Base-by-base conservation (phyloP, 2,113 vertebrate species). In the Muntiacus muntjak region DNA sequence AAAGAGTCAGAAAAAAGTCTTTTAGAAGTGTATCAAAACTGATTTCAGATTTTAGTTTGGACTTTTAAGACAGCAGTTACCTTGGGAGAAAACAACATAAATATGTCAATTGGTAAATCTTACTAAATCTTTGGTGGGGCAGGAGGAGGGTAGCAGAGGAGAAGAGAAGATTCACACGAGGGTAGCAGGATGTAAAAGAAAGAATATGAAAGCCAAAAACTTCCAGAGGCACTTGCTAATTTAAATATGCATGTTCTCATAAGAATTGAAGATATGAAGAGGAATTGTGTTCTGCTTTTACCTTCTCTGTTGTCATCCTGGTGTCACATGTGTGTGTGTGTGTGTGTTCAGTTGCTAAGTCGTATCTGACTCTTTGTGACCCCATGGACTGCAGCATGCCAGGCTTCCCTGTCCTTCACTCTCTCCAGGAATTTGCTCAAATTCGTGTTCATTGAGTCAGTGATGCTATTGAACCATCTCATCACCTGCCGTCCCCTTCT, bases 31-130 rank as follows among this genome's bases (percentile, higher is more conserved):
- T n/a, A 90, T 83, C 7, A 10, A 79, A 94, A 78, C 67, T 58
- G 78, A 96, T 40, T 97, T 36, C 87, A 76, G 54, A 55, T 92
- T 58, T 57, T 82, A 60, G 57, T 91, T 94, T 79, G 87, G 93
- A 25, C 76, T 78, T 95, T 82, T 62, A 45, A 88, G 81, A 82
- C 33, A 52, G 30, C 36, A 25, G 45, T 43, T 50, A 8, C 78
- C 82, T 90, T 55, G 79, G 89, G 79, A 92, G 58, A 96, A 97
- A 94, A 94, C 33, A 95, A 78, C 6, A 47, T 85, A 92, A 91
- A 76, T 67, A 57, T 9, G n/a, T 64, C 64, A 74, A 3, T 25
- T 45, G n/a, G 28, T 88, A 43, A 78, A 57, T 83, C 95, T 94
- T 88, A n/a, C 78, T 93, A 58, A 88, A 40, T 54, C 76, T 50